phyloP scores from a whole-genome alignment of 2,113 vertebrate species.

The Petaurus breviceps region DNA sequence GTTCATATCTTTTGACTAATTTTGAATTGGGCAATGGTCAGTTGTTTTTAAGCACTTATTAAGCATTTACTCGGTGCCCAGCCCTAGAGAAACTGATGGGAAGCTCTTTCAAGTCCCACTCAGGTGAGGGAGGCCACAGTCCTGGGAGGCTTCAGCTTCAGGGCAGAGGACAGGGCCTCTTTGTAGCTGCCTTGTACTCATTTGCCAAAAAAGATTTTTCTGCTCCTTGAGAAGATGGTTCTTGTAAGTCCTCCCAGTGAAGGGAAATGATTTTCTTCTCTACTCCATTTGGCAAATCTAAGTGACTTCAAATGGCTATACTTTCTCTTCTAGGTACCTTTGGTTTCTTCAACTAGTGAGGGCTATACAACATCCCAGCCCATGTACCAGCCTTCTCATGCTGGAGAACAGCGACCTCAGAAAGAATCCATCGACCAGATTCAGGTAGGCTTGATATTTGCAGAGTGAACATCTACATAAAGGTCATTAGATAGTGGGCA shows the following conservation, averaged over 20 bases:
- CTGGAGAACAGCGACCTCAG: constrained; percentile 90
- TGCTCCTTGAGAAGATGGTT: background rate
- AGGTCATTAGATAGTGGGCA: constrained; percentile 17
- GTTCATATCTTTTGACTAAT: no score
- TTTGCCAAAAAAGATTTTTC: background rate
- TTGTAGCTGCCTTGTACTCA: background rate
- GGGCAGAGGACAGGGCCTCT: background rate
- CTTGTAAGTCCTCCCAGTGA: background rate
- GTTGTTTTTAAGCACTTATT: no score
- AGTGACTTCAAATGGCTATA: constrained; percentile 58
- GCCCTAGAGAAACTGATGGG: background rate
- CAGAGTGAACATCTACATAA: background rate
- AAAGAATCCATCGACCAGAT: constrained; percentile 93
- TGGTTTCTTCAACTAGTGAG: constrained; percentile 92
- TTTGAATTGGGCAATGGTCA: no score
- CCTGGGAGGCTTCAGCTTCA: background rate
- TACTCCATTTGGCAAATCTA: constrained; percentile 23
- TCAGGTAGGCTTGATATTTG: constrained; percentile 86
- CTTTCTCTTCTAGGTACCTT: constrained; percentile 86
- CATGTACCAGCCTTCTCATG: constrained; percentile 92
- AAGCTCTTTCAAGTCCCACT: background rate
- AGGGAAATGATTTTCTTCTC: background rate
- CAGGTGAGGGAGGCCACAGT: background rate
- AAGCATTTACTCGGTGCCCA: no score
- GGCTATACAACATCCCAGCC: constrained; percentile 89